phyloP scores from a whole-genome alignment of 1,140 invertebrate genomes.

The Drosophila sechellia region DNA sequence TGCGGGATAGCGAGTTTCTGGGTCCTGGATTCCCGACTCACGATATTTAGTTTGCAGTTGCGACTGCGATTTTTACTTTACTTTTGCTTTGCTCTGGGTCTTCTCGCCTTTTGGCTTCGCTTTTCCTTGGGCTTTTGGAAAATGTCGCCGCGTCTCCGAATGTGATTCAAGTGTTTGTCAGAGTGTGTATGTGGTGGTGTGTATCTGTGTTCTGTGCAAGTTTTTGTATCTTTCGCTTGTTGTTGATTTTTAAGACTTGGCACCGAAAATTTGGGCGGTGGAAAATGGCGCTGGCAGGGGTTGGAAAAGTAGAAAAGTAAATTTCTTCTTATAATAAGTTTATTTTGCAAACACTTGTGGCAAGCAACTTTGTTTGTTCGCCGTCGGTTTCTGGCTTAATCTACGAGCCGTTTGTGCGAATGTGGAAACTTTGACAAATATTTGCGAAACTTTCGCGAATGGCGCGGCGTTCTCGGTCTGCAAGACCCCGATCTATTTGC shows the following conservation, averaged over 20 bases:
- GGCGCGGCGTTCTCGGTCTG: slow-evolving; percentile 28
- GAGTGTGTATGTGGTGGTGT: slow-evolving; percentile 13
- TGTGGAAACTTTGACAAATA: slow-evolving; percentile 83
- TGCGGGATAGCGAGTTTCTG: slow-evolving; percentile 12
- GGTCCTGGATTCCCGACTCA: slow-evolving; percentile 40
- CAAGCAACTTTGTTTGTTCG: slow-evolving; percentile 82
- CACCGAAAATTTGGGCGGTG: slow-evolving; percentile 37
- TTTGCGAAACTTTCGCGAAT: slow-evolving; percentile 75
- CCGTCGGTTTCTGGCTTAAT: slow-evolving; percentile 73
- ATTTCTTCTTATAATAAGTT: slow-evolving; percentile 84
- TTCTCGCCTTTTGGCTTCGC: slow-evolving; percentile 51
- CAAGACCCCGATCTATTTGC: slow-evolving; percentile 67
- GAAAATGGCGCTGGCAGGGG: slow-evolving; percentile 13
- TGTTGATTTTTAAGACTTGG: slow-evolving; percentile 82
- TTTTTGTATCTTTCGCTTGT: slow-evolving; percentile 80
- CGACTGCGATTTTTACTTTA: slow-evolving; percentile 81
- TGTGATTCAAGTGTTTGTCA: slow-evolving; percentile 26
- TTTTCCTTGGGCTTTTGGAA: slow-evolving; percentile 60
- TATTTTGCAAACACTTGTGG: slow-evolving; percentile 84
- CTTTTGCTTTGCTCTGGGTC: slow-evolving; percentile 52
- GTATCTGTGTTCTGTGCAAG: slow-evolving; percentile 68
- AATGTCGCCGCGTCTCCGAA: slow-evolving; percentile 63
- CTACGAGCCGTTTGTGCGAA: slow-evolving; percentile 82
- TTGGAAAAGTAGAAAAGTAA: slow-evolving; percentile 60
- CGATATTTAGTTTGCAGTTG: slow-evolving; percentile 82